These are phyloP conservation scores for Apostichopus californicus DNA, from an alignment of 35 echinoderm and acorn worm genomes.

Conservation along the genomic window DNA sequence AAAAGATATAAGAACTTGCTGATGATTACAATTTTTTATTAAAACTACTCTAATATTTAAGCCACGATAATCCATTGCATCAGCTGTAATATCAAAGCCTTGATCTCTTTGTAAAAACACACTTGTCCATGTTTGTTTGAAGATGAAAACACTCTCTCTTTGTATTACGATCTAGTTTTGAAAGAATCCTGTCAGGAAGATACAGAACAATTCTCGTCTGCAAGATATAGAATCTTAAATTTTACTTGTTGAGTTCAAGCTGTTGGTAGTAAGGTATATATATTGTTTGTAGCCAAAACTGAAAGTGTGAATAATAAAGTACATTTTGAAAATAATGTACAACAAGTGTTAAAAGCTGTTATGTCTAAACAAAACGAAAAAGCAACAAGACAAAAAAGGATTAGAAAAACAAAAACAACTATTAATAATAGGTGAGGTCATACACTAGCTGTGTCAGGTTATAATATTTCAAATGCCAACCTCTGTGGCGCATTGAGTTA, in stretches of 20 bases:
- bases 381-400: neutral
- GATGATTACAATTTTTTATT: too few relatives aligned
- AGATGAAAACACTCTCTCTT: neutral
- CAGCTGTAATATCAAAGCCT: neutral
- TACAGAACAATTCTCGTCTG: too few relatives aligned
- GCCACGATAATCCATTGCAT: neutral
- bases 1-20: too few relatives aligned
- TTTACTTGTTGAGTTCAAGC: too few relatives aligned
- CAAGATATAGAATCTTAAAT: too few relatives aligned
- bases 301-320: neutral
- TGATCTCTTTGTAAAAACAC: neutral
- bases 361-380: conserved; percentile 4
- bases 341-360: conserved; percentile 31
- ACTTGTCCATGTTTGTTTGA: conserved; percentile 7
- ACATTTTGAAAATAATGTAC: neutral
- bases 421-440: neutral
- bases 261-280: too few relatives aligned
- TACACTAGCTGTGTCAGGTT: neutral
- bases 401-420: neutral
- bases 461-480: neutral
- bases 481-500: neutral
- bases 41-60: neutral
- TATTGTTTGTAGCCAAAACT: neutral
- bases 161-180: too few relatives aligned
- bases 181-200: too few relatives aligned